Percentiles rank a stretch among this genome's conserved stretches.
Evolutionary conservation across 2,113 vertebrate genomes (phyloP).

Genomic region (Mirounga angustirostris): DNA sequence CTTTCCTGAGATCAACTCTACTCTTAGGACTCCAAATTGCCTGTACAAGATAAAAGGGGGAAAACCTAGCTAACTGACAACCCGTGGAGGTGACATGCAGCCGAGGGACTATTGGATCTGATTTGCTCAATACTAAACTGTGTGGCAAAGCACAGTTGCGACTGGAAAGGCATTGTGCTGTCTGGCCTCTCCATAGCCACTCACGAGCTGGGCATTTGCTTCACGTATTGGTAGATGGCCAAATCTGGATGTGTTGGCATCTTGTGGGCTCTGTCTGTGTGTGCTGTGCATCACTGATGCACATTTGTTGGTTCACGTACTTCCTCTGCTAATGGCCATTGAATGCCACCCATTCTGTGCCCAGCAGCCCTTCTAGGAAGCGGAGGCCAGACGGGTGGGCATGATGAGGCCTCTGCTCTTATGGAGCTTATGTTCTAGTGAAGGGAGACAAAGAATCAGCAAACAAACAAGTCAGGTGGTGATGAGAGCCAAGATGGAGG

Average conservation of each 20-base stretch:
- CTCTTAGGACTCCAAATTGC: neutral
- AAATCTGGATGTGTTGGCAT: neutral
- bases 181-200: neutral
- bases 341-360: neutral
- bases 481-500: neutral
- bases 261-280: neutral
- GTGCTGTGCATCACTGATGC: too few relatives aligned
- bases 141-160: neutral
- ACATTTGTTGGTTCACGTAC: rapidly evolving
- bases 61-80: neutral
- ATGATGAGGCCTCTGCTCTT: neutral
- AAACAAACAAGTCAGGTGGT: neutral
- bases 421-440: neutral
- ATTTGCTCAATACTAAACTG: neutral
- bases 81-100: rapidly evolving
- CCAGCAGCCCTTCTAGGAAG: neutral
- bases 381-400: rapidly evolving
- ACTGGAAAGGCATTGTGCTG: neutral
- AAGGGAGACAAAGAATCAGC: neutral
- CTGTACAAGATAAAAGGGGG: neutral
- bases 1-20: neutral
- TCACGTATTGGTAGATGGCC: rapidly evolving
- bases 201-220: neutral
- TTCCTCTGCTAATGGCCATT: neutral
- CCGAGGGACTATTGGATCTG: neutral